Base-by-base conservation (phyloP, 2,113 vertebrate genomes). In the Sapajus apella region DNA sequence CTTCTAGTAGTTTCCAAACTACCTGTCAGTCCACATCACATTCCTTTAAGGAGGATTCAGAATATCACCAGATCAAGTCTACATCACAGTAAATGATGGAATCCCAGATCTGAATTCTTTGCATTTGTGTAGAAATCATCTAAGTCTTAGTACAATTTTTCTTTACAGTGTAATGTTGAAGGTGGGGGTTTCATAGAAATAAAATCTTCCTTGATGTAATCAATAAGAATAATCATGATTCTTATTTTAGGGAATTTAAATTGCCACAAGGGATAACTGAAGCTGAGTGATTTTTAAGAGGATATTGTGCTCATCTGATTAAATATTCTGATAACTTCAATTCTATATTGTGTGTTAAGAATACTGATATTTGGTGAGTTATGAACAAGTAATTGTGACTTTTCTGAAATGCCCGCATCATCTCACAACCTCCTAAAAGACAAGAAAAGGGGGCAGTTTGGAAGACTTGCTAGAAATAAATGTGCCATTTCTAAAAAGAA, bases 281-380 rank as follows among this genome's bases (percentile, higher is more conserved):
- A 25, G 20, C 7, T 4, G 9, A n/a, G 40, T 18, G 17, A 66
- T 37, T 0, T 1, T 8, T 25, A 56, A 58, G 37, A 6, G 13
- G 32, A 13, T 0, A 0, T 6, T 0, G 0, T 25, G 35, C 8
- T 50, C 25, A 35, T 40, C 13, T 9, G 23, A 23, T 61, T 40
- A 40, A 11, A 43, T 5, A 9, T 40, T 37, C 43, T 32, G 21
- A 30, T 23, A 55, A 21, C 11, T 58, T 64, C n/a, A 6, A 21
- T 37, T 52, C 82, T 25, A 30, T 14, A 27, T 4, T 9, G n/a
- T 18, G 14, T 27, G 4, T 43, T 3, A 3, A 47, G 8, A 37
- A 27, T 3, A 1, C 20, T 25, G 17, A 35, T 17, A 2, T 25
- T 17, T 17, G 47, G 23, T 30, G 20, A 55, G 72, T 25, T 21